Evolutionary conservation across 2,888 invertebrate species (phyloP).

Genomic region (Dryococelus australis): DNA sequence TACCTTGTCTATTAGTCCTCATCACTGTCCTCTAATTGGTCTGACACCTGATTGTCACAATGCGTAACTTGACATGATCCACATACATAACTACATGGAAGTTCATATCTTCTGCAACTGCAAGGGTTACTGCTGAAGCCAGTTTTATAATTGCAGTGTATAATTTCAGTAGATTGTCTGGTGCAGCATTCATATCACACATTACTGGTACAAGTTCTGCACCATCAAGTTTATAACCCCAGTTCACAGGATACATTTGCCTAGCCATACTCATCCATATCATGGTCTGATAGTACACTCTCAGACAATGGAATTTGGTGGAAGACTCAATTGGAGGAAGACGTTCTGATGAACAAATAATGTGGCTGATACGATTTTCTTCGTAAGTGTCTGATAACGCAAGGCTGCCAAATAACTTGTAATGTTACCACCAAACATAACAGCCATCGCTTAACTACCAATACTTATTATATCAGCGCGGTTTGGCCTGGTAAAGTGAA

Average conservation of each 20-base stretch:
- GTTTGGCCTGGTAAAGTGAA: neutral
- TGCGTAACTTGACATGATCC: neutral
- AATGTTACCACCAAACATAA: neutral
- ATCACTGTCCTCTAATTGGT: neutral
- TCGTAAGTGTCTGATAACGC: constrained; percentile 18
- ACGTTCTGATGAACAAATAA: constrained; percentile 16
- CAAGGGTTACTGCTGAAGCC: neutral
- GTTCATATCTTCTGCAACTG: neutral
- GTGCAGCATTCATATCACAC: neutral
- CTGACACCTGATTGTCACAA: neutral
- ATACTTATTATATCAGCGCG: neutral
- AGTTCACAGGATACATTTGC: neutral
- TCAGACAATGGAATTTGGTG: constrained; percentile 2
- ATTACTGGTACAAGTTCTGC: neutral
- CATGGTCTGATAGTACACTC: constrained; percentile 3
- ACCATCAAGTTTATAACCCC: neutral
- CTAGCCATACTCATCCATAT: constrained; percentile 13
- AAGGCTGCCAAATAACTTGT: neutral
- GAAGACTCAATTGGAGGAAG: constrained; percentile 28
- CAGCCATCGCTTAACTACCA: neutral
- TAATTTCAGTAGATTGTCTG: no score
- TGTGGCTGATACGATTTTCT: neutral
- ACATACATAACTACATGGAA: constrained; percentile 7
- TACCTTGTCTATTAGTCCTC: neutral
- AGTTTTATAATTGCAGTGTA: constrained; percentile 12